phyloP scores from a whole-genome alignment of 2,113 vertebrate genomes.

The Microcebus ravelobensis region DNA sequence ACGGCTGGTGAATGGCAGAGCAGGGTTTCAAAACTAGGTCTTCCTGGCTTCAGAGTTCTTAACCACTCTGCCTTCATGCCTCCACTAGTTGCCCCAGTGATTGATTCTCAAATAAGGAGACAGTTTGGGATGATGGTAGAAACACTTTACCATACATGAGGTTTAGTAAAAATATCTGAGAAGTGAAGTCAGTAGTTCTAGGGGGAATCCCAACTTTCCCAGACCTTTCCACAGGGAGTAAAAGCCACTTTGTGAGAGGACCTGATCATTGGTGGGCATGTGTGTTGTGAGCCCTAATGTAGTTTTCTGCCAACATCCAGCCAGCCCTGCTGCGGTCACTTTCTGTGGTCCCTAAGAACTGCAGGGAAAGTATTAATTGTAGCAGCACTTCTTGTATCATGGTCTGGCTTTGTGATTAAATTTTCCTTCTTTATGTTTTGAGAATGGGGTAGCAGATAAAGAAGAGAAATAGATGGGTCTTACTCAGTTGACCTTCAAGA shows the following conservation, averaged over 20 bases:
- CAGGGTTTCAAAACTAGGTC: neutral
- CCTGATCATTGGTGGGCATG: neutral
- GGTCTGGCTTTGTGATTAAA: neutral
- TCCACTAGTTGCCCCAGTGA: neutral
- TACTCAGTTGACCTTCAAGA: neutral
- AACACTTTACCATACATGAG: neutral
- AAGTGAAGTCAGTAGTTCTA: neutral
- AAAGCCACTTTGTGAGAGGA: neutral
- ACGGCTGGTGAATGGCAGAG: neutral
- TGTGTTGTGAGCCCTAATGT: rapidly evolving
- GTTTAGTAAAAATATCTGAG: neutral
- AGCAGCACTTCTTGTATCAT: neutral
- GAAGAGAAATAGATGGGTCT: neutral
- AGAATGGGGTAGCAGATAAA: neutral
- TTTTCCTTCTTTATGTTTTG: neutral
- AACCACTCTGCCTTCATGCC: neutral
- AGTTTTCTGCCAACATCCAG: neutral
- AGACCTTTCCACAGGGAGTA: neutral
- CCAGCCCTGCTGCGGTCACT: too few relatives aligned
- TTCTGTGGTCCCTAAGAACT: neutral
- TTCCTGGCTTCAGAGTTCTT: neutral
- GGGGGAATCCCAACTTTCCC: neutral
- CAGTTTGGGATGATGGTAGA: neutral
- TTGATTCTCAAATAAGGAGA: neutral
- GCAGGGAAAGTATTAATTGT: neutral